These are phyloP conservation scores for Halesus radiatus DNA, from an alignment of 1,140 invertebrate species.

Conservation along the genomic window DNA sequence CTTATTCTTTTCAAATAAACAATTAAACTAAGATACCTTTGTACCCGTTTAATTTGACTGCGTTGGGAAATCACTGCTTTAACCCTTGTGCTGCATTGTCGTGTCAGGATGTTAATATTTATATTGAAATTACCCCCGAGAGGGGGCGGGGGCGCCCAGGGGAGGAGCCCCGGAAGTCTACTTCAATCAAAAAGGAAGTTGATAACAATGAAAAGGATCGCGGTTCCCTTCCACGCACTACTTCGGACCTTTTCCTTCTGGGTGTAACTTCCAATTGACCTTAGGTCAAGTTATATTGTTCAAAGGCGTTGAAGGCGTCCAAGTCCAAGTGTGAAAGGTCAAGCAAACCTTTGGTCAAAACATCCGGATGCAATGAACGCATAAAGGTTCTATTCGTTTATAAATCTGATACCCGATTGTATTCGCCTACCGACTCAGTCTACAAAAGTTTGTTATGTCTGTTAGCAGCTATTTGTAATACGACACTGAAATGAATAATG, in stretches of 20 bases:
- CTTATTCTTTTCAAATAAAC: too few relatives aligned
- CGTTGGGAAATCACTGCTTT: not conserved
- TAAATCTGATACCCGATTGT: not conserved
- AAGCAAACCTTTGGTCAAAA: constrained; percentile 11
- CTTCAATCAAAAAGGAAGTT: constrained; percentile 26
- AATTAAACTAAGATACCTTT: too few relatives aligned
- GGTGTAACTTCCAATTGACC: not conserved
- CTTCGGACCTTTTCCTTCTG: not conserved
- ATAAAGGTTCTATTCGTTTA: constrained; percentile 2
- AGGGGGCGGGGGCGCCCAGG: not conserved
- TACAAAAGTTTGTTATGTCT: too few relatives aligned
- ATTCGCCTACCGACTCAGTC: not conserved
- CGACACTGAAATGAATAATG: too few relatives aligned
- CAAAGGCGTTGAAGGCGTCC: constrained; percentile 23
- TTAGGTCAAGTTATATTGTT: constrained; percentile 13
- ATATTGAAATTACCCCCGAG: constrained; percentile 49
- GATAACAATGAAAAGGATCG: constrained; percentile 26
- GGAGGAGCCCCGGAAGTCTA: constrained; percentile 46
- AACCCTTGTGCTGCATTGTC: constrained; percentile 11
- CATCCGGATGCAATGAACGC: constrained; percentile 20
- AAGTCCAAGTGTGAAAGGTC: constrained; percentile 43
- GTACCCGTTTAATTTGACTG: not conserved
- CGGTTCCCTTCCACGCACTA: constrained; percentile 31
- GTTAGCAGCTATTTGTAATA: too few relatives aligned
- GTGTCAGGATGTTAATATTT: constrained; percentile 40